phyloP scores from a whole-genome alignment of 2,113 vertebrate genomes.

The Manacus vitellinus region DNA sequence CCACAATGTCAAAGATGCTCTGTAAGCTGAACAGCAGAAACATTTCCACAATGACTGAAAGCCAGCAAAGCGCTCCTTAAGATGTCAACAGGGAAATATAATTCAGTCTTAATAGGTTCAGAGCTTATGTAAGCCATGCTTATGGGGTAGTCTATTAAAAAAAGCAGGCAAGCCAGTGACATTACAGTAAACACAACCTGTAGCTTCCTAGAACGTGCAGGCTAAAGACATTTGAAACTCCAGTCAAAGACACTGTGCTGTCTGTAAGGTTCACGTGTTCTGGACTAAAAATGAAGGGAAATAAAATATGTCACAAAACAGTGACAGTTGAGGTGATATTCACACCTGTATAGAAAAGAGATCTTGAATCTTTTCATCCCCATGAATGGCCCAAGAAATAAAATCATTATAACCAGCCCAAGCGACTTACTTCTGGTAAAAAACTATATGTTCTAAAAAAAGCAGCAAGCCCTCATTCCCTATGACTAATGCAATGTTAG shows the following conservation, averaged over 20 bases:
- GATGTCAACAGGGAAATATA: conserved; percentile 62
- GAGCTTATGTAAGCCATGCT: conserved; percentile 36
- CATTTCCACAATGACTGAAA: conserved; percentile 24
- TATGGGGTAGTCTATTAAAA: conserved; percentile 18
- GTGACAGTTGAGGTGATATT: not conserved
- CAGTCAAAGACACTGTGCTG: not conserved
- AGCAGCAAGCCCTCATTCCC: not conserved
- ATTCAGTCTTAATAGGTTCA: conserved; percentile 54
- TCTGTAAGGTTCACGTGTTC: not conserved
- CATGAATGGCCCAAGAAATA: not conserved
- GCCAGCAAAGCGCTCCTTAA: conserved; percentile 36
- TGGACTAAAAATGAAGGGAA: not conserved
- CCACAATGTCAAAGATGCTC: conserved; percentile 27
- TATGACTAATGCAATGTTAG: not conserved
- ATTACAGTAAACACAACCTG: conserved; percentile 32
- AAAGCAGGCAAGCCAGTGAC: not conserved
- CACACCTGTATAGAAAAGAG: not conserved
- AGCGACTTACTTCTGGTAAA: not conserved
- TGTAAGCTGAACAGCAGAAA: conserved; percentile 32
- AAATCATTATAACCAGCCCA: not conserved
- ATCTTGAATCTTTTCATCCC: not conserved
- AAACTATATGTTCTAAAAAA: not conserved
- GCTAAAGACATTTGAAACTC: not conserved
- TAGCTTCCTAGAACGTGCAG: not conserved
- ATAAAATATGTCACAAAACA: not conserved